Percentiles rank a stretch among this genome's conserved stretches.
phyloP scores from a whole-genome alignment of 35 echinoderm and acorn worm species.

The Hemicentrotus pulcherrimus region DNA sequence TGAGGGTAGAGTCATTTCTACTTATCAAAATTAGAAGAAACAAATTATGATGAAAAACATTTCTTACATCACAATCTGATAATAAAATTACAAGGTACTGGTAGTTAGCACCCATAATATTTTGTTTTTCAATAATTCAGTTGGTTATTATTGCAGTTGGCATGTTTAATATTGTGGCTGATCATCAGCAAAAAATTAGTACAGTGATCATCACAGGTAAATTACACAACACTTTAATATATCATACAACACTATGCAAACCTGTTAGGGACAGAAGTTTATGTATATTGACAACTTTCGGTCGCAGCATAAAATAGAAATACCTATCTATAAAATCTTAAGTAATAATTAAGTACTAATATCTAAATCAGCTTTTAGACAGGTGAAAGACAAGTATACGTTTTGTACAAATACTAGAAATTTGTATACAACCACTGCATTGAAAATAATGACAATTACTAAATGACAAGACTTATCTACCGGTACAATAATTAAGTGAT shows the following conservation, averaged over 20 bases:
- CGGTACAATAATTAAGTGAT: too few relatives aligned
- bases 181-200: too few relatives aligned
- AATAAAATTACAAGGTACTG: too few relatives aligned
- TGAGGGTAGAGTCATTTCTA: too few relatives aligned
- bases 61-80: too few relatives aligned
- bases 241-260: not conserved
- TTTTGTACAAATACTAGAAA: not conserved
- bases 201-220: too few relatives aligned
- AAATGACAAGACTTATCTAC: too few relatives aligned
- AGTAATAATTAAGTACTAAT: not conserved
- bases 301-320: not conserved
- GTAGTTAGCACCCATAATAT: not conserved
- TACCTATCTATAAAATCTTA: not conserved
- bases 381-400: not conserved
- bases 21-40: too few relatives aligned
- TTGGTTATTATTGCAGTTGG: not conserved
- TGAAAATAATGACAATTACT: too few relatives aligned
- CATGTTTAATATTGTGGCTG: not conserved
- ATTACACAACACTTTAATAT: too few relatives aligned
- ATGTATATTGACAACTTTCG: not conserved
- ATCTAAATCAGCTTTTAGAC: not conserved
- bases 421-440: too few relatives aligned
- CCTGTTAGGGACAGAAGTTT: not conserved
- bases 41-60: too few relatives aligned
- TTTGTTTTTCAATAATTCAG: not conserved